Evolutionary conservation across 2,797 vertebrate genomes (phyloP).

Genomic region (Tokudaia muenninki): DNA sequence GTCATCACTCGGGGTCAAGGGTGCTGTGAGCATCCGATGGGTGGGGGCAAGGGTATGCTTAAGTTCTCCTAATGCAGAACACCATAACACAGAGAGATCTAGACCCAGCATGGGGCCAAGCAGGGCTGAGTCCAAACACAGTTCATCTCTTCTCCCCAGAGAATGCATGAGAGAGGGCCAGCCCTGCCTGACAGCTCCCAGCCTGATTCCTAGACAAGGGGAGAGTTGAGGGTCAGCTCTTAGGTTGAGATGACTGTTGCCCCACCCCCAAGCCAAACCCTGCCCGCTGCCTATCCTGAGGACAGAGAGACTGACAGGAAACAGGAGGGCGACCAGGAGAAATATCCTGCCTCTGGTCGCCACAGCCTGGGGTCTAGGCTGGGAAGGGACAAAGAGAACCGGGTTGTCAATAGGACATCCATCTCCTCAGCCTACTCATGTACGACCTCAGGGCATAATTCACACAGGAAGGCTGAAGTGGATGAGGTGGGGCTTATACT

Average conservation of each 20-base stretch:
- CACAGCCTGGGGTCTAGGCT: accelerated
- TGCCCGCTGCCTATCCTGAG: neutral
- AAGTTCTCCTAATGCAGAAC: accelerated
- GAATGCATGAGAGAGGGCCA: accelerated
- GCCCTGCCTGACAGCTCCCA: neutral
- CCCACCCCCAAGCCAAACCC: neutral
- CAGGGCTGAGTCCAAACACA: accelerated
- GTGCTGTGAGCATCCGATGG: neutral
- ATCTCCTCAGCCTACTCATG: neutral
- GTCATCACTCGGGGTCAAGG: too few species aligned
- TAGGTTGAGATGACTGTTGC: accelerated
- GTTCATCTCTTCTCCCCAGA: neutral
- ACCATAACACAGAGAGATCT: accelerated
- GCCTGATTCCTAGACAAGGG: neutral
- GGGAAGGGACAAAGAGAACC: accelerated
- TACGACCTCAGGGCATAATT: neutral
- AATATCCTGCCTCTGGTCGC: accelerated
- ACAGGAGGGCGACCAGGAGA: neutral
- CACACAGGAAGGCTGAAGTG: too few species aligned
- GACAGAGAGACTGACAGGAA: accelerated
- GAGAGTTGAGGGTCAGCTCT: neutral
- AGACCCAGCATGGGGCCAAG: accelerated
- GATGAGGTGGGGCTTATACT: accelerated
- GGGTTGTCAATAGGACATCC: accelerated
- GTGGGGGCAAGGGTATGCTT: too few species aligned